Evolutionary conservation across 2,888 invertebrate genomes (phyloP).

Genomic region (Cryptus armator): DNA sequence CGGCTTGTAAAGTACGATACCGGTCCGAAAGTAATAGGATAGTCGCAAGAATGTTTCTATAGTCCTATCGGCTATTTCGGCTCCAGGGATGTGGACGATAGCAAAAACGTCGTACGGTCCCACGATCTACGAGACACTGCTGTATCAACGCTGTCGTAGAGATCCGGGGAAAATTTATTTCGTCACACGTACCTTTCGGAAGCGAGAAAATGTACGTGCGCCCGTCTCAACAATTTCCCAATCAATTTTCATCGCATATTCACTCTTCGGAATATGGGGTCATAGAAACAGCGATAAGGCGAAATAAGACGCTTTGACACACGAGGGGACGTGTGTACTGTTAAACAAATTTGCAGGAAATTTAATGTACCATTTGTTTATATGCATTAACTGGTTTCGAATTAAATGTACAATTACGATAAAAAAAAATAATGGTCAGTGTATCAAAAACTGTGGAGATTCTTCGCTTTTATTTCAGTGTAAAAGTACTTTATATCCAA

Average conservation of each 20-base stretch:
- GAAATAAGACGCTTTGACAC: no score
- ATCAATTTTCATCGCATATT: conserved; percentile 40
- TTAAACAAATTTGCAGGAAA: no score
- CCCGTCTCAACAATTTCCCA: conserved; percentile 28
- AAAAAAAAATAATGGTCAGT: no score
- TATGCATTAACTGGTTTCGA: no score
- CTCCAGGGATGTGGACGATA: conserved; percentile 26
- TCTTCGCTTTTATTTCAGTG: no score
- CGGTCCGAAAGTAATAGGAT: conserved; percentile 10
- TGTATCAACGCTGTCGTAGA: neutral
- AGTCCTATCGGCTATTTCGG: conserved; percentile 14
- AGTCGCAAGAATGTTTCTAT: conserved; percentile 50
- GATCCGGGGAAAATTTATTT: conserved; percentile 35
- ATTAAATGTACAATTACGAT: no score
- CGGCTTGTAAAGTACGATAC: conserved; percentile 60
- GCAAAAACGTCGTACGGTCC: neutral
- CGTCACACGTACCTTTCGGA: conserved; percentile 29
- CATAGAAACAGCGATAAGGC: neutral
- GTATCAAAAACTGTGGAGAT: no score
- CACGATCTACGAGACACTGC: neutral
- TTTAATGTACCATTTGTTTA: no score
- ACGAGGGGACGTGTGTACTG: no score
- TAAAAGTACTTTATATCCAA: no score
- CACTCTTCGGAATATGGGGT: neutral
- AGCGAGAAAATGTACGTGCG: conserved; percentile 12